phyloP scores from a whole-genome alignment of 2,113 vertebrate genomes.

The Patagioenas fasciata region DNA sequence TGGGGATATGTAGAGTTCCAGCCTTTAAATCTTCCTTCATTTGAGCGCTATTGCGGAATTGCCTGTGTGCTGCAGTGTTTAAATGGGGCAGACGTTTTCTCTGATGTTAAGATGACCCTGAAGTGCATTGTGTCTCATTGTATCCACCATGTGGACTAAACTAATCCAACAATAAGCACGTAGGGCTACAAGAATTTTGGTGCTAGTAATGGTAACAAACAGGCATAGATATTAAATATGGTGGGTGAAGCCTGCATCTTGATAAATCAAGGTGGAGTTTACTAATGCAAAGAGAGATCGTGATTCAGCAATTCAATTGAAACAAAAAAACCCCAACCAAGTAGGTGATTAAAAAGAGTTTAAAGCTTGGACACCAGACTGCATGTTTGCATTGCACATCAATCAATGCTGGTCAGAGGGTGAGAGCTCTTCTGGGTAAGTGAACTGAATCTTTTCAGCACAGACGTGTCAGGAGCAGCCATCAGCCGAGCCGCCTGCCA shows the following conservation, averaged over 20 bases:
- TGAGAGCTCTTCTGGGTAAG: neutral
- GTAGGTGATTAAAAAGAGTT: neutral
- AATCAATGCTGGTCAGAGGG: neutral
- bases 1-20: neutral
- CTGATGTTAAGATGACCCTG: neutral
- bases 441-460: constrained; percentile 41
- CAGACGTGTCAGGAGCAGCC: neutral
- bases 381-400: neutral
- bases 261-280: neutral
- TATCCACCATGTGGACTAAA: neutral
- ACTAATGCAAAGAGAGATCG: neutral
- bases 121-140: constrained; percentile 18
- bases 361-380: neutral
- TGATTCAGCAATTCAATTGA: neutral
- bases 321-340: neutral
- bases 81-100: neutral
- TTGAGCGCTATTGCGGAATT: neutral
- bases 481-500: neutral
- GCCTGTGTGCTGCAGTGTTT: neutral
- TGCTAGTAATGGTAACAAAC: neutral
- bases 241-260: neutral
- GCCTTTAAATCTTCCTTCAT: constrained; percentile 19
- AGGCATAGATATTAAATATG: neutral
- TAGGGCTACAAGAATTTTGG: neutral
- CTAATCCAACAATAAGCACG: neutral